Conservation (phyloP, 1,140 invertebrate genomes). For the Cydia strobilella region DNA sequence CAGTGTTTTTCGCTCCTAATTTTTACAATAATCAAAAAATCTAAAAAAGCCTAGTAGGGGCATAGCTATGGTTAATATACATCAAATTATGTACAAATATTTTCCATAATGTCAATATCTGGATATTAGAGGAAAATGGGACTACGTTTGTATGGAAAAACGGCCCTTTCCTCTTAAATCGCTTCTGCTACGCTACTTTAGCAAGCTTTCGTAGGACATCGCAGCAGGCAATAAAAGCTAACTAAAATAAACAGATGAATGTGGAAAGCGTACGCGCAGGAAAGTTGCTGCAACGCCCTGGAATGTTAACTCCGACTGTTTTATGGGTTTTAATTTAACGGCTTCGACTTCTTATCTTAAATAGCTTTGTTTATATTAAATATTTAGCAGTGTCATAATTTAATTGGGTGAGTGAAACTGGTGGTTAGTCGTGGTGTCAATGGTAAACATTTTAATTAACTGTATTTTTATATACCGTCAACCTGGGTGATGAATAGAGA, state of each 20-base stretch:
- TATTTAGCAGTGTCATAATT: slow-evolving; percentile 3
- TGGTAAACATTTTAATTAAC: not conserved
- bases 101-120: too few relatives aligned
- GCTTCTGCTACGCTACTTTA: not conserved
- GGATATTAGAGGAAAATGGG: too few relatives aligned
- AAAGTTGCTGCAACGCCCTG: slow-evolving; percentile 21
- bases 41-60: too few relatives aligned
- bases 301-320: slow-evolving; percentile 16
- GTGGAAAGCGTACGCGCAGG: slow-evolving; percentile 26
- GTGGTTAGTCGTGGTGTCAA: not conserved
- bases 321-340: slow-evolving; percentile 18
- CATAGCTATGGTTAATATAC: too few relatives aligned
- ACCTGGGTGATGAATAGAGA: too few relatives aligned
- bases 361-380: slow-evolving; percentile 14
- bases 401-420: too few relatives aligned
- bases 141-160: too few relatives aligned
- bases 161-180: slow-evolving; percentile 16
- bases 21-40: too few relatives aligned
- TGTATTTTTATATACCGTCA: too few relatives aligned
- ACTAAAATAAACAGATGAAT: slow-evolving; percentile 29
- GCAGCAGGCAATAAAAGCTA: slow-evolving; percentile 25
- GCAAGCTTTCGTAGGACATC: slow-evolving; percentile 21
- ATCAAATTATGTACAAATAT: too few relatives aligned
- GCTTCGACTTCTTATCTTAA: slow-evolving; percentile 7
- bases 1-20: too few relatives aligned